A percentile compares a stretch with the other conserved stretches of the same genome.
These are phyloP conservation scores for Zoanthus gigantus DNA, from an alignment of 92 coral and sea anemone genomes.

Conservation along the genomic window DNA sequence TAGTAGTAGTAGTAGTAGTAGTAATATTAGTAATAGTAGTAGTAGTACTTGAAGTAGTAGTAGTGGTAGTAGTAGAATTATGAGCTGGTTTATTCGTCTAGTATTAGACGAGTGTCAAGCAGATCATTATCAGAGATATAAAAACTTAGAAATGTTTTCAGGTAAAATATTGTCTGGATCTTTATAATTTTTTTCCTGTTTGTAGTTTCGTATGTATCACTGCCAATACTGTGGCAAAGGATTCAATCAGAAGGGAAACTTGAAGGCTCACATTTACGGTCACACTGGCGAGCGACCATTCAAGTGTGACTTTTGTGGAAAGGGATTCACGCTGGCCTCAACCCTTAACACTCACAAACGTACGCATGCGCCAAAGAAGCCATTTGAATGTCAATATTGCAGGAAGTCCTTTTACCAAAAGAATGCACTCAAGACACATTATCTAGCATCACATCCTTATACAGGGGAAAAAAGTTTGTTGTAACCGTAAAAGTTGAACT, in stretches of 20 bases:
- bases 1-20: too few relatives aligned
- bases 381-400: slow-evolving; percentile 92
- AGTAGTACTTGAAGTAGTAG: too few relatives aligned
- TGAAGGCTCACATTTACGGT: slow-evolving; percentile 97
- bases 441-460: slow-evolving; percentile 95
- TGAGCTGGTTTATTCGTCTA: too few relatives aligned
- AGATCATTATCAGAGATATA: too few relatives aligned
- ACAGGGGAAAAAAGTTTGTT: slow-evolving; percentile 90
- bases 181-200: background rate
- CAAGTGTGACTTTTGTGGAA: slow-evolving; percentile 89
- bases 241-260: slow-evolving; percentile 95
- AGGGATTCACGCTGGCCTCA: slow-evolving; percentile 94
- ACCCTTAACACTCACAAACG: slow-evolving; percentile 97
- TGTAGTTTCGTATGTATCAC: slow-evolving; percentile 68
- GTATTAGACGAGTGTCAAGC: too few relatives aligned
- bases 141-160: too few relatives aligned
- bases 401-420: slow-evolving; percentile 95
- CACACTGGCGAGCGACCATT: slow-evolving; percentile 99
- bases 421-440: slow-evolving; percentile 94
- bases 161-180: too few relatives aligned
- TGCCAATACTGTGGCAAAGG: slow-evolving; percentile 91
- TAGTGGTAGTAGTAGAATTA: too few relatives aligned
- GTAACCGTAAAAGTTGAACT: slow-evolving; percentile 16
- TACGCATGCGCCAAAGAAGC: slow-evolving; percentile 95
- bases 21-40: too few relatives aligned